Conservation (phyloP, 2,113 vertebrate genomes). For the Lycaon pictus region DNA sequence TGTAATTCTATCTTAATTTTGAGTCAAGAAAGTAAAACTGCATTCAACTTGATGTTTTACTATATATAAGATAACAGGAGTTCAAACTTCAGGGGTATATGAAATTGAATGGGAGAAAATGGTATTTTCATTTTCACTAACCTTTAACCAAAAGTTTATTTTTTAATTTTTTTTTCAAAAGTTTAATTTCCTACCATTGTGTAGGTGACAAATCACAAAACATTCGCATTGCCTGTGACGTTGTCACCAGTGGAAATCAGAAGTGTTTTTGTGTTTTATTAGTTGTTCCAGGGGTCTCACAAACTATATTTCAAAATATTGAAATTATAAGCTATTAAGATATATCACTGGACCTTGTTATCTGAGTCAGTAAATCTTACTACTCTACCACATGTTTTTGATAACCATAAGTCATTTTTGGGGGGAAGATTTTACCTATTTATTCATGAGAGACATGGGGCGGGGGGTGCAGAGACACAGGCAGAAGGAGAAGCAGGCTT, state of each 20-base stretch:
- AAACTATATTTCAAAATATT: background rate
- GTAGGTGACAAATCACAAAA: background rate
- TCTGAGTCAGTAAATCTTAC: background rate
- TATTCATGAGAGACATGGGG: too few relatives aligned
- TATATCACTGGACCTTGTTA: background rate
- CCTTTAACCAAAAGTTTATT: conserved; percentile 14
- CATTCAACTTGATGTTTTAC: background rate
- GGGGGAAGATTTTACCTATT: too few relatives aligned
- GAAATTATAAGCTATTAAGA: background rate
- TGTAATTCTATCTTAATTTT: conserved; percentile 14
- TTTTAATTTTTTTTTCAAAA: background rate
- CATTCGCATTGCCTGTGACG: background rate
- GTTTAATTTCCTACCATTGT: conserved; percentile 29
- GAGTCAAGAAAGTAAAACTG: background rate
- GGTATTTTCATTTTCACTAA: conserved; percentile 24
- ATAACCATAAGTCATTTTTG: background rate
- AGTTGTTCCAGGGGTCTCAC: background rate
- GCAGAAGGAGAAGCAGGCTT: too few relatives aligned
- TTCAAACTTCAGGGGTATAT: background rate
- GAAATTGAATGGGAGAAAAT: conserved; percentile 9
- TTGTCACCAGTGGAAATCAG: background rate
- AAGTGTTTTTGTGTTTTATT: background rate
- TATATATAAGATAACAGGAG: background rate
- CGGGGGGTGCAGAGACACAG: too few relatives aligned
- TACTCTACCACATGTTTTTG: background rate